A percentile compares a stretch with the other conserved stretches of the same genome.
Evolutionary conservation across 1,140 invertebrate species (phyloP).

Genomic region (Arion vulgaris): DNA sequence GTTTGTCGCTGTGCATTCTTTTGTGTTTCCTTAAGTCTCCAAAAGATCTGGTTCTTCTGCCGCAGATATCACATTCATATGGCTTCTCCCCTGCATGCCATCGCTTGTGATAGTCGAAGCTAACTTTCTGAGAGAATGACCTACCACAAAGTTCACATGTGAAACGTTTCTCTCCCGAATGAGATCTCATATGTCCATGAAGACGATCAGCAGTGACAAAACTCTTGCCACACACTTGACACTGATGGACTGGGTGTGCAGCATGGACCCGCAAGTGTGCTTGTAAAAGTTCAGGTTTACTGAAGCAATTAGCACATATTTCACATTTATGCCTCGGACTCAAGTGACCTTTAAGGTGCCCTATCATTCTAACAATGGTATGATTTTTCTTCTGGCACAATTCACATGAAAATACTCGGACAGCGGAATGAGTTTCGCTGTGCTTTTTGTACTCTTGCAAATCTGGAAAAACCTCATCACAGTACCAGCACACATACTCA

Average conservation of each 20-base stretch:
- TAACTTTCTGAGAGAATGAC: conserved; percentile 82
- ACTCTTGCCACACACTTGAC: conserved; percentile 88
- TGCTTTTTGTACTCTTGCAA: conserved; percentile 18
- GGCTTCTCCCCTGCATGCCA: conserved; percentile 48
- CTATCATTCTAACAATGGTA: conserved; percentile 1
- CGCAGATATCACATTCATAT: conserved; percentile 73
- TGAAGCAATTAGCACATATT: conserved; percentile 82
- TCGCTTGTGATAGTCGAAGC: conserved; percentile 81
- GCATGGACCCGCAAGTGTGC: conserved; percentile 76
- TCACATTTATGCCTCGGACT: conserved; percentile 75
- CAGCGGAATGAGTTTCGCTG: background rate
- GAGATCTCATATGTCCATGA: conserved; percentile 89
- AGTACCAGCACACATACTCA: background rate
- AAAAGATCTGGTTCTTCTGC: conserved; percentile 71
- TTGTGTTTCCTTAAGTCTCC: conserved; percentile 72
- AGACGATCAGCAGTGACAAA: conserved; percentile 96
- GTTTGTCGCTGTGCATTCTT: conserved; percentile 42
- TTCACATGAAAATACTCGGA: background rate
- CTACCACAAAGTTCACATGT: conserved; percentile 88
- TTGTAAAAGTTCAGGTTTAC: conserved; percentile 81
- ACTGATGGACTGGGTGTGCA: conserved; percentile 73
- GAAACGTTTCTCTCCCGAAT: conserved; percentile 96
- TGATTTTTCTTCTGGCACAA: background rate
- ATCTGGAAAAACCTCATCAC: background rate
- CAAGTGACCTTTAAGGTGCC: conserved; percentile 15